A percentile compares a stretch with the other conserved stretches of the same genome.
Evolutionary conservation across 2,888 invertebrate genomes (phyloP).

Genomic region (Pseudolycoriella hygida): DNA sequence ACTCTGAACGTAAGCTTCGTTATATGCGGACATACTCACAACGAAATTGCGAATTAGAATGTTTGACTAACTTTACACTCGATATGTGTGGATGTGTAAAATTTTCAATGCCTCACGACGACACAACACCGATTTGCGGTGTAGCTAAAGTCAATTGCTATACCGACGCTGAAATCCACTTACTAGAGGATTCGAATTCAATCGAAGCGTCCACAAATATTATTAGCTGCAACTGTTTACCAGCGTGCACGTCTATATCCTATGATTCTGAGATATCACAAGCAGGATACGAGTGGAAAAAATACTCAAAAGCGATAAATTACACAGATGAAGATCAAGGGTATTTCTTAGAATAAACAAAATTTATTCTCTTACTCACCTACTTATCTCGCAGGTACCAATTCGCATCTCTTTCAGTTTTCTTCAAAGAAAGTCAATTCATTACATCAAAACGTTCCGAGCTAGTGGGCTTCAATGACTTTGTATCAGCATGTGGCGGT

Average conservation of each 20-base stretch:
- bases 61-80: slow-evolving; percentile 47
- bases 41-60: slow-evolving; percentile 55
- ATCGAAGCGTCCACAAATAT: not conserved
- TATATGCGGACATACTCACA: slow-evolving; percentile 55
- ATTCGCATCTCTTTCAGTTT: too few species aligned
- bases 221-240: not conserved
- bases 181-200: not conserved
- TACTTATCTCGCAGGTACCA: too few species aligned
- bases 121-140: not conserved
- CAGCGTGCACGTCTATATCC: not conserved
- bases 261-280: not conserved
- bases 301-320: not conserved
- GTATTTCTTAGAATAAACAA: not conserved
- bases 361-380: too few species aligned
- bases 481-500: not conserved
- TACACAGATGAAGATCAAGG: not conserved
- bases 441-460: not conserved
- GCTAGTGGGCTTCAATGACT: not conserved
- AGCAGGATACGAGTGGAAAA: not conserved
- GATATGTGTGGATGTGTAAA: slow-evolving; percentile 46
- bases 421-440: not conserved
- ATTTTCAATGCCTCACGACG: slow-evolving; percentile 42
- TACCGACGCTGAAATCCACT: not conserved
- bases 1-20: slow-evolving; percentile 40
- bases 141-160: not conserved